A percentile compares a stretch with the other conserved stretches of the same genome.
Conservation (phyloP, 1,140 invertebrate genomes). For the Listronotus oregonensis region DNA sequence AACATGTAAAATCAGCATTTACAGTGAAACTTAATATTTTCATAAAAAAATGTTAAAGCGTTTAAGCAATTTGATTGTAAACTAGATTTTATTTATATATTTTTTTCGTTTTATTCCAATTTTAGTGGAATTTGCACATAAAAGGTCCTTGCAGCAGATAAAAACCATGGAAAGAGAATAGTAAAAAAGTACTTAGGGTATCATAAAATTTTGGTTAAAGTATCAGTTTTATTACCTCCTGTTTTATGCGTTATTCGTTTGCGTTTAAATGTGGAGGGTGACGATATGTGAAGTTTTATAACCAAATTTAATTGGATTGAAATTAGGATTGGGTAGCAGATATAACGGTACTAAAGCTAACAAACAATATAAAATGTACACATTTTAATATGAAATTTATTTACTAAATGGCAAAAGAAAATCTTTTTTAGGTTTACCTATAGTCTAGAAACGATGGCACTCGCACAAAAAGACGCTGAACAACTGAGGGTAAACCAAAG, state of each 20-base stretch:
- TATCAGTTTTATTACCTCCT: conserved; percentile 45
- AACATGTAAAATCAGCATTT: no score
- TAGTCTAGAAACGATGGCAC: no score
- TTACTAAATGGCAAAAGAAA: no score
- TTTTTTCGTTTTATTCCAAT: conserved; percentile 40
- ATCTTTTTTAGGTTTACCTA: no score
- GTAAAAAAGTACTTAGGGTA: conserved; percentile 47
- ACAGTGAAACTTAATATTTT: no score
- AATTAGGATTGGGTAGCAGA: conserved; percentile 1
- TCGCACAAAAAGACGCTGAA: no score
- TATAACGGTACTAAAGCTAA: no score
- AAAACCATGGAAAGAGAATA: conserved; percentile 46
- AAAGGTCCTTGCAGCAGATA: conserved; percentile 41
- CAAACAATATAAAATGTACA: no score
- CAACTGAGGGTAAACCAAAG: no score
- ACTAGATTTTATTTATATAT: conserved; percentile 39
- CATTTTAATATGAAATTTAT: no score
- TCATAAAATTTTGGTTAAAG: conserved; percentile 46
- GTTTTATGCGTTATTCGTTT: conserved; percentile 39
- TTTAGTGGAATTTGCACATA: conserved; percentile 45
- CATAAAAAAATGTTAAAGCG: neutral
- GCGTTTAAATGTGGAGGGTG: conserved; percentile 28
- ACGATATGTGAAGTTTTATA: conserved; percentile 28
- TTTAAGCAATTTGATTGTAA: conserved; percentile 34
- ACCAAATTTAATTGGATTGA: conserved; percentile 28